Evolutionary conservation across 2,888 invertebrate genomes (phyloP), one percentile per base, ranked within the genome.

Genomic region (Parochlus steinenii): DNA sequence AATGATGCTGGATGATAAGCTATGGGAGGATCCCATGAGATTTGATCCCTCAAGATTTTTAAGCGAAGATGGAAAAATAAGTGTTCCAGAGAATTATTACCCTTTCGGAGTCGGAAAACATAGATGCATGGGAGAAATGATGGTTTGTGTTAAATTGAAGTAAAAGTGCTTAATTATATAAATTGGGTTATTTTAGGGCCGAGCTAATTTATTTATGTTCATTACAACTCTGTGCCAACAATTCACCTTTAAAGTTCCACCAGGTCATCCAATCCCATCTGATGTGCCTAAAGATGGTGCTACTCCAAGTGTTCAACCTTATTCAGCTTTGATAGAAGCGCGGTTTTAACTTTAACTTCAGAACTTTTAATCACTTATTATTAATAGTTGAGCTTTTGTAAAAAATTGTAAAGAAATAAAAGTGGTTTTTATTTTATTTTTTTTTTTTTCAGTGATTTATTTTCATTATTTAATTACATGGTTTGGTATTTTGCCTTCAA

Each of bases 31-130:
- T 33, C 76, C 82, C 0, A 65, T 74, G 40, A 53, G 58, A 4
- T 86, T 85, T 56, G 64, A 67, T 32, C 86, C 86, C 0, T 82
- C 82, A 41, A 63, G 85, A 38, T 85, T 76, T 53, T 49, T 85
- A 4, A 57, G 62, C 7, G 24, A 50, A 7, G 61, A 74, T 33
- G 69, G 69, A 0, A 74, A 72, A 42, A 54, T 73, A 2, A 53
- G 58, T 17, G 49, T 73, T 2, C 78, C 78, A 0, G 78, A 80
- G 12, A 63, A 67, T 26, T 82, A 71, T 48, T 66, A 78, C 44
- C 85, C 85, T 0, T 86, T 86, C 47, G 81, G 83, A 11, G 58
- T 74, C 33, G 78, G 80, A 1, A 77, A 74, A 45, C 80, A 77
- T 49, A 71, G 83, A 33, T 86, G 86, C 48, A 70, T 85, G 70